Base-by-base conservation (phyloP, 2,888 invertebrate genomes). In the Brenthis daphne region DNA sequence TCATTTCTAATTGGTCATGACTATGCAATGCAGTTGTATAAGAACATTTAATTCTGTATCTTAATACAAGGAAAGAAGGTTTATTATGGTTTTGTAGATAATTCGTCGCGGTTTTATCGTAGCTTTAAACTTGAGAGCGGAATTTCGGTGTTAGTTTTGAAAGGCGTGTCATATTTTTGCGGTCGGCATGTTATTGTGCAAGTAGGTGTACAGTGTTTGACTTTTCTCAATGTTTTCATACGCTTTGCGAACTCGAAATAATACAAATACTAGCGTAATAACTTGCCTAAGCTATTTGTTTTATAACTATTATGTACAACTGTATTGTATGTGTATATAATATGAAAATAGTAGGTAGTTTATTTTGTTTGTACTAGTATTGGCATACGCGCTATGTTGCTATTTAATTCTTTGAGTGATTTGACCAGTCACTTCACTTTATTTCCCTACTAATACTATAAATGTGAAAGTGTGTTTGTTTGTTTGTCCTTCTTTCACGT, bases 1-100 rank as follows among this genome's bases (percentile, higher is more conserved):
- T 76, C 77, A 71, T 57, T 60, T 69, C 43, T 76, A 76, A 77
- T 75, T 76, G 74, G 75, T 60, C 64, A 55, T 64, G 13, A 67
- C 58, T 50, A 54, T 50, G 29, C 43, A 64, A 64, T 47, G 12
- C 2, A 13, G 6, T 43, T 43, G 2, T 6, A n/a, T 20, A 24
- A 65, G 37, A 11, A 60, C 50, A 56, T 50, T 16, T 47, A 20
- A 71, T 64, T 60, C 37, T 67, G 16, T 33, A 20, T 60, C 55
- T 56, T 69, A 69, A 56, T 16, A 56, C 61, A 8, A 33, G n/a
- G 29, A 57, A 48, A 50, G 57, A 64, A 64, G 57, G 14, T 12
- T 50, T 48, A 55, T 66, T 51, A 56, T 58, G 37, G 1, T 65
- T 70, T 63, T 57, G 53, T 47, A 43, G 55, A 48, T 29, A 47